Evolutionary conservation across 2,797 vertebrate genomes (phyloP), one percentile per base, ranked within the genome.

Genomic region (Glossophaga mutica): DNA sequence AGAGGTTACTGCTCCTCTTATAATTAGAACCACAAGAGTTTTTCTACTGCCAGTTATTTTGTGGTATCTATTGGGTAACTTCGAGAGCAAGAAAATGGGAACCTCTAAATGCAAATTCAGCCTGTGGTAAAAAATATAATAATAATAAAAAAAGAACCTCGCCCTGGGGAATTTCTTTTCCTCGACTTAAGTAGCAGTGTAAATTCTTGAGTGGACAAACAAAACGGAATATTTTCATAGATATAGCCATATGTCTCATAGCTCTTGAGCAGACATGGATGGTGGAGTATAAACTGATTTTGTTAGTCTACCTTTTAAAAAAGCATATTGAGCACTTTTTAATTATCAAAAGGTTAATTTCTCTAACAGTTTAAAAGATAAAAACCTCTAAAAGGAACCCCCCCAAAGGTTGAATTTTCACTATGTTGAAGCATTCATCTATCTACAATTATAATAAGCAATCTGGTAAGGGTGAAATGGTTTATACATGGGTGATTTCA

Each of bases 11-110:
- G 57, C 24, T n/a, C 26, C 83, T 74, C 46, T 82, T 83, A 6
- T 46, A 74, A 79, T 32, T 29, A 78, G 46, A 91, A 71, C 67
- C 92, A 74, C 88, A 55, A 74, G 44, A 48, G n/a, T 62, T 78
- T 78, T 55, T 90, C 79, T 68, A 52, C 52, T 21, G 21, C 46
- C 87, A 70, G 96, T 97, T 96, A 85, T 73, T 85, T 48, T 96
- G 96, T 95, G 97, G 93, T 93, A 76, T 89, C 73, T 94, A 39
- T 94, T 96, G 93, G 87, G 97, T 96, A 97, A 97, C 70, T 67
- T 2, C 1, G 9, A 95, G 87, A 91, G 77, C 59, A 46, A 83
- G 52, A 96, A 97, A 97, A 96, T 96, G 90, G 95, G 96, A 97
- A 97, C 70, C 74, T 91, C 68, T 46, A 67, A 55, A 94, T 93